phyloP scores from a whole-genome alignment of 1,140 invertebrate genomes.

The Lasioglossum baleicum region DNA sequence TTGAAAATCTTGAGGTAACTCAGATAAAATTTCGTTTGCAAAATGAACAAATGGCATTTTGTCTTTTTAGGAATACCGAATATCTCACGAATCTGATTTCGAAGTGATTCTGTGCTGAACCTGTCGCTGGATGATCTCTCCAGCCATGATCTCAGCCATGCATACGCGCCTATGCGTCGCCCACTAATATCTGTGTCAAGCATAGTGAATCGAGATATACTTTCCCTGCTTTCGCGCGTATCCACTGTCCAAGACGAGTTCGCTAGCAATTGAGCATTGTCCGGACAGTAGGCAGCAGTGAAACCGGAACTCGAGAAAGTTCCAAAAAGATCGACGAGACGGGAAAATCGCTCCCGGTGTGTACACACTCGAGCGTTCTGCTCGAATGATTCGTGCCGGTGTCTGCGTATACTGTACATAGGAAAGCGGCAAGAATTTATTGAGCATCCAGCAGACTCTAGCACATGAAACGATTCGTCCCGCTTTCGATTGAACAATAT shows the following conservation, averaged over 20 bases:
- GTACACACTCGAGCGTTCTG: not conserved
- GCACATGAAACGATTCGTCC: no score
- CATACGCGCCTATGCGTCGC: slow-evolving; percentile 20
- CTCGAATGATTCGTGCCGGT: not conserved
- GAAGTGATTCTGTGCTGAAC: not conserved
- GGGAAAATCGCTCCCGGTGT: slow-evolving; percentile 23
- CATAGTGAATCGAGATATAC: slow-evolving; percentile 60
- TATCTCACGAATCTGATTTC: no score
- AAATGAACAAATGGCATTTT: no score
- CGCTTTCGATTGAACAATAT: no score
- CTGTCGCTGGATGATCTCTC: not conserved
- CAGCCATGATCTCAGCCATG: not conserved
- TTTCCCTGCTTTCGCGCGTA: slow-evolving; percentile 66
- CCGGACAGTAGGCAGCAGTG: slow-evolving; percentile 27
- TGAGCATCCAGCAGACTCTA: no score
- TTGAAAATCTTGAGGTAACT: no score
- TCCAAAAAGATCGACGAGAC: slow-evolving; percentile 38
- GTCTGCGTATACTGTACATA: no score
- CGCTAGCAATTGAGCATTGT: slow-evolving; percentile 51
- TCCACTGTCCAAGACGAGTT: slow-evolving; percentile 38
- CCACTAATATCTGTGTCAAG: slow-evolving; percentile 49
- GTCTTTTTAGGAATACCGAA: no score
- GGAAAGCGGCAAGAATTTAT: not conserved
- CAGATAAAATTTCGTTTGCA: no score
- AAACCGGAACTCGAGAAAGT: slow-evolving; percentile 64